A percentile compares a stretch with the other conserved stretches of the same genome.
Evolutionary conservation across 1,140 invertebrate genomes (phyloP).

Genomic region (Drosophila albomicans): DNA sequence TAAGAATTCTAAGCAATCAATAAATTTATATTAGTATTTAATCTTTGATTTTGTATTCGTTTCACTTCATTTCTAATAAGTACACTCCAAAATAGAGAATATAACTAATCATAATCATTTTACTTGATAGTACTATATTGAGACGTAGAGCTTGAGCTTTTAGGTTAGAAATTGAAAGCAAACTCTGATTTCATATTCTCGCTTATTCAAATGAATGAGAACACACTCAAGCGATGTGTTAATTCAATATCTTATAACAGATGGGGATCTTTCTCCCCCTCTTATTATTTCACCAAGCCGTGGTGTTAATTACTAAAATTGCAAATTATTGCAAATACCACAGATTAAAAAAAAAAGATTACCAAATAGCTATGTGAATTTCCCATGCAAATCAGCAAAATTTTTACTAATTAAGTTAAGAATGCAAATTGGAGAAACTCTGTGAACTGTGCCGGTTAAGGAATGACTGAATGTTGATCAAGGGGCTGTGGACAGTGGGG

Average conservation of each 20-base stretch:
- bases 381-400: slow-evolving; percentile 54
- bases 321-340: slow-evolving; percentile 19
- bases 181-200: too few relatives aligned
- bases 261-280: neutral
- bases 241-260: neutral
- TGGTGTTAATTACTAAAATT: slow-evolving; percentile 47
- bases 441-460: slow-evolving; percentile 38
- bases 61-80: too few relatives aligned
- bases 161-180: too few relatives aligned
- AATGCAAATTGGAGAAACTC: slow-evolving; percentile 49
- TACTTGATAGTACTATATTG: too few relatives aligned
- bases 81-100: too few relatives aligned
- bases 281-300: neutral
- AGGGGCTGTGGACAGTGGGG: neutral
- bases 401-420: slow-evolving; percentile 50
- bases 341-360: neutral
- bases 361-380: slow-evolving; percentile 38
- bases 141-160: too few relatives aligned
- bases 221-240: neutral
- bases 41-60: too few relatives aligned
- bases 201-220: too few relatives aligned
- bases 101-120: too few relatives aligned
- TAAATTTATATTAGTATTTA: too few relatives aligned
- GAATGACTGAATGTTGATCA: neutral
- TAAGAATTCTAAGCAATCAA: too few relatives aligned